These are phyloP conservation scores for Drosophila prosaltans DNA, from an alignment of 1,140 invertebrate species.

Conservation along the genomic window DNA sequence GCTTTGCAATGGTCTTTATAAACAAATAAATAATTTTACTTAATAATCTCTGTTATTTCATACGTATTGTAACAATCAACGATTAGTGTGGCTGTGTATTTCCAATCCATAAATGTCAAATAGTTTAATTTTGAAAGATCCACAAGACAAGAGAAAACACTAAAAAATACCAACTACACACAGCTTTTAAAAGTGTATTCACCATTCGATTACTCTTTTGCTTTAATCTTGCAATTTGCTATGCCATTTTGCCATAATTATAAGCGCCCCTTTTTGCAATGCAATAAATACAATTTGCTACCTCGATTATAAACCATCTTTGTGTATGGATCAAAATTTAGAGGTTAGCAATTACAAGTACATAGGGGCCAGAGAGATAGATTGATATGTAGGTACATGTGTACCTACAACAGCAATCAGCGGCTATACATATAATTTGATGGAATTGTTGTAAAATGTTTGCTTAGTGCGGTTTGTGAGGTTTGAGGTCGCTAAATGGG, in stretches of 20 bases:
- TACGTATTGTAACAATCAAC: too few relatives aligned
- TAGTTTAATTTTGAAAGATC: not conserved
- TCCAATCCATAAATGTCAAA: not conserved
- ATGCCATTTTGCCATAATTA: slow-evolving; percentile 31
- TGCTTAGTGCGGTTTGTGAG: slow-evolving; percentile 50
- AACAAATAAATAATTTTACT: too few relatives aligned
- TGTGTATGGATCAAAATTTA: slow-evolving; percentile 33
- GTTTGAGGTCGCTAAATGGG: slow-evolving; percentile 29
- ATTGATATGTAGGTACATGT: slow-evolving; percentile 37
- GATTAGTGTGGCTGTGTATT: not conserved
- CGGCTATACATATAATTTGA: slow-evolving; percentile 50
- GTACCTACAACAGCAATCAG: slow-evolving; percentile 29
- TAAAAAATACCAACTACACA: not conserved
- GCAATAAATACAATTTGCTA: slow-evolving; percentile 19
- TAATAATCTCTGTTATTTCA: too few relatives aligned
- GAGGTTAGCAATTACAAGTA: slow-evolving; percentile 48
- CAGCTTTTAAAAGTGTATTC: not conserved
- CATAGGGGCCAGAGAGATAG: slow-evolving; percentile 33
- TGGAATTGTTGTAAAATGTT: slow-evolving; percentile 58
- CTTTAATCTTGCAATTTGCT: not conserved
- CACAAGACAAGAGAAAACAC: not conserved
- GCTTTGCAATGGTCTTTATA: too few relatives aligned
- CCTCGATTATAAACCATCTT: slow-evolving; percentile 41
- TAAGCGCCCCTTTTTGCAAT: slow-evolving; percentile 13
- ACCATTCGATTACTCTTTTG: not conserved